These are phyloP conservation scores for Leucoraja ocellata DNA, from an alignment of 2,797 vertebrate species.

Conservation along the genomic window DNA sequence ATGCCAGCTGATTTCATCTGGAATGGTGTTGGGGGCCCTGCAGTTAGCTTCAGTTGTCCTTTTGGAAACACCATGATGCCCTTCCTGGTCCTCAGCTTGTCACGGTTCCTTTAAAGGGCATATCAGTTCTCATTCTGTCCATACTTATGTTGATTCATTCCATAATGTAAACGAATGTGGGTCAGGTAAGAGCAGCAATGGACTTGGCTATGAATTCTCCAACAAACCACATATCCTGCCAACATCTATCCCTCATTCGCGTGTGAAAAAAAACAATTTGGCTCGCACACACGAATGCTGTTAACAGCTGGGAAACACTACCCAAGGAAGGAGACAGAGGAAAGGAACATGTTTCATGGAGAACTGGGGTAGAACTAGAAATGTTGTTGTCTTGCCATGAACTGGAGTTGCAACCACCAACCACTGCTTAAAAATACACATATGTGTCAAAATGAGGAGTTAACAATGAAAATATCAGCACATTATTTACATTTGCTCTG, in stretches of 20 bases:
- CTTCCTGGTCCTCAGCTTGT: neutral
- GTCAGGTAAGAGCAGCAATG: neutral
- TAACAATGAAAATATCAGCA: neutral
- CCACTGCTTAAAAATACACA: neutral
- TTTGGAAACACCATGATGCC: neutral
- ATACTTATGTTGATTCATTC: neutral
- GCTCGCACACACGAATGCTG: neutral
- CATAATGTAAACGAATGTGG: neutral
- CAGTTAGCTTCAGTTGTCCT: neutral
- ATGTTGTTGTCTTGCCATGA: neutral
- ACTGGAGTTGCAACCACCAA: neutral
- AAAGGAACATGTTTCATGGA: neutral
- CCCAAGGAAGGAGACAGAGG: neutral
- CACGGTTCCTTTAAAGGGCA: neutral
- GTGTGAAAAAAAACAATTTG: neutral
- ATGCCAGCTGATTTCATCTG: neutral
- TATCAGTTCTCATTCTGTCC: neutral
- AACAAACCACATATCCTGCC: neutral
- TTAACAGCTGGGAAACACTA: neutral
- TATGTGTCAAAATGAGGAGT: neutral
- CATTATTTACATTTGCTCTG: neutral
- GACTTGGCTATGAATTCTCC: neutral
- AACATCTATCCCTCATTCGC: neutral
- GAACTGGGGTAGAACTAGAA: neutral
- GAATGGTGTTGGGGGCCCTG: neutral